Evolutionary conservation across 1,140 invertebrate species (phyloP).

Genomic region (Solenopsis fugax): DNA sequence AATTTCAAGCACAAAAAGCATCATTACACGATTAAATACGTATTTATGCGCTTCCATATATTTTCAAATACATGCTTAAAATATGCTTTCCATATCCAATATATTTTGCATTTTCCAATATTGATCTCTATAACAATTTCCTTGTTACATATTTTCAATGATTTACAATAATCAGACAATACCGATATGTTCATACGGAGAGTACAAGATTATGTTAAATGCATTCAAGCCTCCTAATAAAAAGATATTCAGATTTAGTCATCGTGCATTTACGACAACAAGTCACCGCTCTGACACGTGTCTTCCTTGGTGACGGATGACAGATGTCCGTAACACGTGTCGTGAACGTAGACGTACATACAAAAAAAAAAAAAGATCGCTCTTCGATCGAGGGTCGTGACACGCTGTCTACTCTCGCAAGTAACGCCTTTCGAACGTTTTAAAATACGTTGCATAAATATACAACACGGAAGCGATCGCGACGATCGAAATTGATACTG

Average conservation of each 20-base stretch:
- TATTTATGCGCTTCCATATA: background rate
- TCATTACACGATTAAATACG: background rate
- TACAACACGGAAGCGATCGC: constrained; percentile 14
- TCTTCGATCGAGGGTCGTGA: constrained; percentile 64
- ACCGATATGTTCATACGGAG: background rate
- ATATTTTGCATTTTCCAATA: background rate
- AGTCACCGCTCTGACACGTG: constrained; percentile 69
- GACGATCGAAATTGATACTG: constrained; percentile 28
- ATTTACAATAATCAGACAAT: constrained; percentile 13
- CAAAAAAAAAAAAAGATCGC: constrained; percentile 56
- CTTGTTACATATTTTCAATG: background rate
- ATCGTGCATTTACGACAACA: constrained; percentile 67
- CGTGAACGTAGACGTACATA: background rate
- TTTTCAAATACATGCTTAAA: background rate
- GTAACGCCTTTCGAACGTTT: constrained; percentile 54
- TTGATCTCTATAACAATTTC: background rate
- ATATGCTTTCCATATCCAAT: background rate
- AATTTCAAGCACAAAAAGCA: background rate
- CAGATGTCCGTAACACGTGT: constrained; percentile 75
- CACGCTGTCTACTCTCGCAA: constrained; percentile 28
- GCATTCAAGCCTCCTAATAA: background rate
- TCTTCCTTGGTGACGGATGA: constrained; percentile 71
- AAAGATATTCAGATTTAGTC: constrained; percentile 64
- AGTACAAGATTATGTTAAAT: constrained; percentile 27
- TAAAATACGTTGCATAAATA: constrained; percentile 37